Base-by-base conservation (phyloP, 2,888 invertebrate genomes). In the Branchipolynoe longqiensis region DNA sequence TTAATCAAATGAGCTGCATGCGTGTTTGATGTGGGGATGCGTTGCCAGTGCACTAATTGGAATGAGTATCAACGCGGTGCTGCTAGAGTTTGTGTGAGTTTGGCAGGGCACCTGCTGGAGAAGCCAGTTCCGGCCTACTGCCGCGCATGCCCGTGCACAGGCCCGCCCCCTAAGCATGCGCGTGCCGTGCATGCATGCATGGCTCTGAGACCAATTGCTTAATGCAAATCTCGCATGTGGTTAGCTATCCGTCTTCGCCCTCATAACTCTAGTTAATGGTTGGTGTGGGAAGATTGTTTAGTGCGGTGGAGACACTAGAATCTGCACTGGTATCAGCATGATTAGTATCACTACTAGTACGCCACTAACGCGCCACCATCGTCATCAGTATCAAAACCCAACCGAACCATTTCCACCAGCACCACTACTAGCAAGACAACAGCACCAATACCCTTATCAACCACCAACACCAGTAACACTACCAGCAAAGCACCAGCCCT, bases 251-350 rank as follows among this genome's bases (percentile, higher is more conserved):
- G 54, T 41, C 78, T 78, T 1, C 14, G 78, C 6, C 25, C 28
- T 18, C 54, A 78, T 78, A 78, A 78, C 41, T 48, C 48, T 48
- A 78, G 78, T 78, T 78, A 78, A 78, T 78, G 78, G 78, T 14
- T 31, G 48, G 6, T 28, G 25, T 25, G 48, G 54, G 78, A 54
- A 78, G 54, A 78, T 69, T 33, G 69, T 48, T 8, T 18, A 18
- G 18, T 18, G 8, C 8, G 48, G 48, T 18, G n/a, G n/a, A n/a
- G n/a, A n/a, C n/a, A n/a, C n/a, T n/a, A n/a, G n/a, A n/a, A n/a
- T n/a, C n/a, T n/a, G n/a, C n/a, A n/a, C n/a, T n/a, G n/a, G n/a
- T n/a, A n/a, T n/a, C n/a, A n/a, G n/a, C n/a, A n/a, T n/a, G n/a
- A n/a, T n/a, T n/a, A n/a, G n/a, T n/a, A n/a, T n/a, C n/a, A n/a